A percentile compares a stretch with the other conserved stretches of the same genome.
Conservation (phyloP, 2,113 vertebrate genomes). For the Mormyrus lacerda region DNA sequence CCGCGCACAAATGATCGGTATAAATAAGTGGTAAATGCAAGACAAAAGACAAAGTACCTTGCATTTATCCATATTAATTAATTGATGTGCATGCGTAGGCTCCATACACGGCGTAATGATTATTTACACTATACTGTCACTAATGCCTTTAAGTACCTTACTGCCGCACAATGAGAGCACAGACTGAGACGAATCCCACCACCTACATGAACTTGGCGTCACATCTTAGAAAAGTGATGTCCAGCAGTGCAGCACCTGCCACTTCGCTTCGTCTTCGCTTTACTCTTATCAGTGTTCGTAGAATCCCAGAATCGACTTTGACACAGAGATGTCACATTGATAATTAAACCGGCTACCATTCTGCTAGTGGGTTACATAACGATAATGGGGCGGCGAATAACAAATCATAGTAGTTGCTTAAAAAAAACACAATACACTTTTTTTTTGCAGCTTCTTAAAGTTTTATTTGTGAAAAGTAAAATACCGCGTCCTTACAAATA, state of each 20-base stretch:
- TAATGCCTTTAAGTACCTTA: not conserved
- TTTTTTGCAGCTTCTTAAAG: constrained; percentile 32
- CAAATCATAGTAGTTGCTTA: not conserved
- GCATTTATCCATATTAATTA: not conserved
- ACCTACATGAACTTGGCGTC: not conserved
- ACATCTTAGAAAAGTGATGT: not conserved
- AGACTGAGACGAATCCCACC: not conserved
- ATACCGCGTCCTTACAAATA: constrained; percentile 45
- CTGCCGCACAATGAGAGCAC: not conserved
- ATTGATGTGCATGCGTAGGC: not conserved
- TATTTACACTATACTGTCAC: not conserved
- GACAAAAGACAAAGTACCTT: not conserved
- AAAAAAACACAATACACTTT: not conserved
- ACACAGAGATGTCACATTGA: not conserved
- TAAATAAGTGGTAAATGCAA: not conserved
- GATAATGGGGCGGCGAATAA: not conserved
- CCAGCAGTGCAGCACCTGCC: not conserved
- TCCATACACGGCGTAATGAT: not conserved
- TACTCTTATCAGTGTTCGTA: not conserved
- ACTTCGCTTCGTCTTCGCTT: not conserved
- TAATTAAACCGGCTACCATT: not conserved
- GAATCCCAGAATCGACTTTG: not conserved
- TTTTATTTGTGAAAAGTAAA: constrained; percentile 50
- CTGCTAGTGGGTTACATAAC: not conserved
- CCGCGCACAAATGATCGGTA: not conserved